phyloP scores from a whole-genome alignment of 2,113 vertebrate genomes.

The Callionymus lyra region DNA sequence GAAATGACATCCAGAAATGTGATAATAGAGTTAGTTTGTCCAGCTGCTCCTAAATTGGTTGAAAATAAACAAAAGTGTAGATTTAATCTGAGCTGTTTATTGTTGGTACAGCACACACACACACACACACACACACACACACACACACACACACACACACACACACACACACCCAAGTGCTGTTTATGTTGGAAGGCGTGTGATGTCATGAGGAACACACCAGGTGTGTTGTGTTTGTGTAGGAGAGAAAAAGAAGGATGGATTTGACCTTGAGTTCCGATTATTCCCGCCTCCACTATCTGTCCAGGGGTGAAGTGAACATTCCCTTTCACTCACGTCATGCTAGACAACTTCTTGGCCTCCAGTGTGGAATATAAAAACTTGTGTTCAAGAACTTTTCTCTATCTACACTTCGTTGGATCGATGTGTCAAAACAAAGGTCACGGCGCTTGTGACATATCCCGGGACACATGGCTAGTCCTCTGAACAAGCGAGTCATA shows the following conservation, averaged over 20 bases:
- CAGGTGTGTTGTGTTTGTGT: constrained; percentile 44
- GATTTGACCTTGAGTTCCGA: constrained; percentile 19
- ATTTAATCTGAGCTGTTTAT: constrained; percentile 53
- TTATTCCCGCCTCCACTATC: constrained; percentile 25
- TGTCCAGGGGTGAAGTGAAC: constrained; percentile 5
- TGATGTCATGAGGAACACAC: constrained; percentile 42
- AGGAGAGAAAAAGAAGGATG: constrained; percentile 19
- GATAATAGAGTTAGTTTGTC: no score
- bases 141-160: constrained; percentile 12
- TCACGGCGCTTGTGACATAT: no score
- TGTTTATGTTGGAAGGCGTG: constrained; percentile 58
- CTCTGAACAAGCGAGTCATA: no score
- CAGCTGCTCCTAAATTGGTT: no score
- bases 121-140: constrained; percentile 17
- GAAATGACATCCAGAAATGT: constrained; percentile 3
- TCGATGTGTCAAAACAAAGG: no score
- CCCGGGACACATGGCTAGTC: no score
- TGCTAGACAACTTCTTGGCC: constrained; percentile 3
- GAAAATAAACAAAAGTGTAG: constrained; percentile 1
- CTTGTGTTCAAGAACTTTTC: no score
- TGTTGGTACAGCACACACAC: constrained; percentile 42
- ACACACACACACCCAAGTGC: constrained; percentile 13
- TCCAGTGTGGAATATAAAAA: constrained; percentile 14
- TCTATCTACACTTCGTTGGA: no score
- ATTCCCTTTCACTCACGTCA: no score